A percentile compares a stretch with the other conserved stretches of the same genome.
Conservation (phyloP, 2,888 invertebrate genomes). For the Beris morrisii region DNA sequence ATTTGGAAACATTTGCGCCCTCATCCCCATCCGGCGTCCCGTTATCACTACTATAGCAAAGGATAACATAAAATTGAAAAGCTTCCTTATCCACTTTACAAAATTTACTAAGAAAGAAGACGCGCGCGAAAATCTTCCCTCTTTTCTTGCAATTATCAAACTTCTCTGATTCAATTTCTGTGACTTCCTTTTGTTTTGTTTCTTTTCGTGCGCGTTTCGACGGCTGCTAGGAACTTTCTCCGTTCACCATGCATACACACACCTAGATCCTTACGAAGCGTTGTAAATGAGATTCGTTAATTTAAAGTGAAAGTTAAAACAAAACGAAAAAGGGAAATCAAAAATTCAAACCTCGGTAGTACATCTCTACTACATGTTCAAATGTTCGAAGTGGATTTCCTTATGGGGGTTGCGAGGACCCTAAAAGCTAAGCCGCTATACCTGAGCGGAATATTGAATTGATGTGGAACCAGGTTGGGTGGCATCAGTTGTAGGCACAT, state of each 20-base stretch:
- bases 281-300: slow-evolving; percentile 3
- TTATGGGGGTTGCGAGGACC: not conserved
- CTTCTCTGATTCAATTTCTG: slow-evolving; percentile 28
- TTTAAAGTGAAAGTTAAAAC: slow-evolving; percentile 7
- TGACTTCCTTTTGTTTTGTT: slow-evolving; percentile 13
- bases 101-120: slow-evolving; percentile 7
- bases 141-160: slow-evolving; percentile 24
- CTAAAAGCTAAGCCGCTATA: slow-evolving; percentile 26
- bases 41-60: no score
- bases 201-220: slow-evolving; percentile 4
- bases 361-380: no score
- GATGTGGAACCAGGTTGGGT: not conserved
- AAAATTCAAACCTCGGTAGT: not conserved
- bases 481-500: no score
- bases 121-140: slow-evolving; percentile 1
- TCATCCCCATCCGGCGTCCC: no score
- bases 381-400: no score
- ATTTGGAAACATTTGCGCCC: slow-evolving; percentile 1
- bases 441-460: slow-evolving; percentile 24
- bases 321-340: not conserved
- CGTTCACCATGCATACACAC: not conserved
- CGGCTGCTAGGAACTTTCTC: slow-evolving; percentile 5
- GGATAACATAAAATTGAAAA: slow-evolving; percentile 9
- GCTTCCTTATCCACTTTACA: slow-evolving; percentile 11
- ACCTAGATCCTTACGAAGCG: not conserved